phyloP scores from a whole-genome alignment of 2,113 vertebrate genomes.

The Gopherus evgoodei region DNA sequence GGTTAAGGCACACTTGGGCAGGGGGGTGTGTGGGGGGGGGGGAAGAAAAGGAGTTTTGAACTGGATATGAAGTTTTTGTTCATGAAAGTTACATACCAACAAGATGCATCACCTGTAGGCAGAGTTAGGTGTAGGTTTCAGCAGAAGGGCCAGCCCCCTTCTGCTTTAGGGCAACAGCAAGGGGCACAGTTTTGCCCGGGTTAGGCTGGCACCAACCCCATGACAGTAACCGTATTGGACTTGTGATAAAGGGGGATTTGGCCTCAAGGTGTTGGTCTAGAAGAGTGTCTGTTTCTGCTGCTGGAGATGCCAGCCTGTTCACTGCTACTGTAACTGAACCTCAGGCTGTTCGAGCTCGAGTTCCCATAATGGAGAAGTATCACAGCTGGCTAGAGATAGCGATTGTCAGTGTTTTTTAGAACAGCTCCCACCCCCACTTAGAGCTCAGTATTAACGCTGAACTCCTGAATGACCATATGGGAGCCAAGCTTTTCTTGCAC shows the following conservation, averaged over 20 bases:
- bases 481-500: rapidly evolving
- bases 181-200: rapidly evolving
- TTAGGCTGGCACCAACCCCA: background rate
- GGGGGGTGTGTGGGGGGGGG: background rate
- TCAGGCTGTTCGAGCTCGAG: background rate
- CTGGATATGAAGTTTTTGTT: background rate
- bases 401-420: constrained; percentile 30
- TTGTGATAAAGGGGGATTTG: background rate
- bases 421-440: background rate
- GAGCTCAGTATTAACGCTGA: rapidly evolving
- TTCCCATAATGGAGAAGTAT: constrained; percentile 26
- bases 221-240: background rate
- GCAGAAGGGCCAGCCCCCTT: background rate
- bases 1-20: rapidly evolving
- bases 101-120: background rate
- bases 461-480: background rate
- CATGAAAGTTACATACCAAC: background rate
- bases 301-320: background rate
- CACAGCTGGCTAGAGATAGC: constrained; percentile 7
- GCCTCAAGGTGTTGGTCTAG: rapidly evolving
- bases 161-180: rapidly evolving
- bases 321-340: constrained; percentile 44
- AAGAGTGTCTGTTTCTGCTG: background rate
- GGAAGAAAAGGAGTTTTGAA: rapidly evolving
- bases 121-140: background rate